Base-by-base conservation (phyloP, 2,113 vertebrate genomes). In the Engystomops pustulosus region DNA sequence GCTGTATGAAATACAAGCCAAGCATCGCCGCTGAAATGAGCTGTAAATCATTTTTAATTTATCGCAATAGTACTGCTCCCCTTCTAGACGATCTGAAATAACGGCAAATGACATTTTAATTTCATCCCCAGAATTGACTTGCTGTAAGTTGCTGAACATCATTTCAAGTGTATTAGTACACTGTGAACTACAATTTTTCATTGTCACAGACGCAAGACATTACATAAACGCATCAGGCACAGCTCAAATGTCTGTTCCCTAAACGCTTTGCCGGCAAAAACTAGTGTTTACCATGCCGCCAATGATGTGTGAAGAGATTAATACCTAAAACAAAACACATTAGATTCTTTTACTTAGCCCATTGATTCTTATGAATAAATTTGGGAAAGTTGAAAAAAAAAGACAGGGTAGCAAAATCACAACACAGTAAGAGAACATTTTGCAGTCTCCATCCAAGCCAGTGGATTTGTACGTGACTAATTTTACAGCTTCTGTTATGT, bases 401-500 rank as follows among this genome's bases (percentile, higher is more conserved):
- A 90, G 84, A 88, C 81, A 80, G 55, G 85, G 88, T 74, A 86
- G 79, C 32, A 85, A 49, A 83, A 84, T 83, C 85, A 69, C 32
- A 86, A 87, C 87, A 85, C 58, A 82, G 18, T 14, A 45, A 84
- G 0, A 0, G 38, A 41, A n/a, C n/a, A n/a, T n/a, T n/a, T n/a
- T n/a, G n/a, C n/a, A n/a, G n/a, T n/a, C n/a, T n/a, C n/a, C n/a
- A n/a, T n/a, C n/a, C n/a, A n/a, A n/a, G n/a, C n/a, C n/a, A n/a
- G n/a, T n/a, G n/a, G n/a, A n/a, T n/a, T n/a, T n/a, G n/a, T n/a
- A n/a, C n/a, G n/a, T n/a, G n/a, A n/a, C n/a, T n/a, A n/a, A n/a
- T n/a, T n/a, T n/a, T n/a, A n/a, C n/a, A n/a, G n/a, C n/a, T n/a
- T n/a, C n/a, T n/a, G n/a, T n/a, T n/a, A n/a, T n/a, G n/a, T n/a